phyloP scores from a whole-genome alignment of 2,888 invertebrate genomes.

The Dryocosmus kuriphilus region DNA sequence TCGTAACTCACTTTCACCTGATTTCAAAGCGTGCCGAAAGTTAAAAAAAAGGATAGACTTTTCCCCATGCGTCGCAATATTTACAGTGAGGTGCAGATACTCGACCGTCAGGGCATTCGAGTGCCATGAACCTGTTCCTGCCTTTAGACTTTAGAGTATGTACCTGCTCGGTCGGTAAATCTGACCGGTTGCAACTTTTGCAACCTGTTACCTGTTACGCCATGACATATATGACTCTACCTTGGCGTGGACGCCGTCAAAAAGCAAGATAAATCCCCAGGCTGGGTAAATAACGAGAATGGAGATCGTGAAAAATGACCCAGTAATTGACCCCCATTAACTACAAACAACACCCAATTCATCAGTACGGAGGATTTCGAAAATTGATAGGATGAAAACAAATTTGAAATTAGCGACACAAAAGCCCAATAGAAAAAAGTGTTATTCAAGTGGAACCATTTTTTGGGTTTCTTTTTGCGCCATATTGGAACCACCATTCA shows the following conservation, averaged over 20 bases:
- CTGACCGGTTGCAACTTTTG: conserved; percentile 40
- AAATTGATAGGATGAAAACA: not conserved
- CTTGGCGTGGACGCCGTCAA: conserved; percentile 49
- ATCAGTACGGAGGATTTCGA: not conserved
- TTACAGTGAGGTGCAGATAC: conserved; percentile 9
- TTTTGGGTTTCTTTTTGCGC: no score
- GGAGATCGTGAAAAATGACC: conserved; percentile 5
- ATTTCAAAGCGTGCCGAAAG: conserved; percentile 37
- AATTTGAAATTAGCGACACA: no score
- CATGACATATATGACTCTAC: conserved; percentile 51
- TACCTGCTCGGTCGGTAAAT: conserved; percentile 25
- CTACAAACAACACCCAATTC: not conserved
- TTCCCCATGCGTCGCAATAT: conserved; percentile 3
- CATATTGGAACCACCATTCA: no score
- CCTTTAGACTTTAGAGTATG: not conserved
- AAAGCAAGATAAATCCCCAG: conserved; percentile 53
- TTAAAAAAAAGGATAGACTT: not conserved
- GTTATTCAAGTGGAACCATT: no score
- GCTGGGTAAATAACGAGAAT: conserved; percentile 44
- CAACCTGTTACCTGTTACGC: conserved; percentile 57
- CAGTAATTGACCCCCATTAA: conserved; percentile 19
- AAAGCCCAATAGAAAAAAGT: no score
- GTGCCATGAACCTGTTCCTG: conserved; percentile 31
- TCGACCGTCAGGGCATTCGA: not conserved
- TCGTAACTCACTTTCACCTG: conserved; percentile 34